These are phyloP conservation scores for Asobara japonica DNA, from an alignment of 1,140 invertebrate species.

Conservation along the genomic window DNA sequence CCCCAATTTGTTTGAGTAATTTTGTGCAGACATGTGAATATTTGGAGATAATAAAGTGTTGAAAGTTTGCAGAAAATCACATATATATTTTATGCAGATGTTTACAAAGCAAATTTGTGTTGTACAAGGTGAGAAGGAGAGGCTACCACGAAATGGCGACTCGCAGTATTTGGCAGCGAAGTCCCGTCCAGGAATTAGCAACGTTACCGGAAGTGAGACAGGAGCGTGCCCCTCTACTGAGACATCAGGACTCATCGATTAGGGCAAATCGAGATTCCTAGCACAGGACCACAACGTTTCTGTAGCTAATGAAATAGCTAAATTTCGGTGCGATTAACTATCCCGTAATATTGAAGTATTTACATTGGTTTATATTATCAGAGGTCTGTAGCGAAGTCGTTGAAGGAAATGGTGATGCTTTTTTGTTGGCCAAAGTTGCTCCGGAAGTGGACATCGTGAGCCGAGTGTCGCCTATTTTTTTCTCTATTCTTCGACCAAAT, in stretches of 20 bases:
- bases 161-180: constrained; percentile 59
- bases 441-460: too few relatives aligned
- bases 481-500: too few relatives aligned
- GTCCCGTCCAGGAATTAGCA: constrained; percentile 61
- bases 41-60: too few relatives aligned
- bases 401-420: neutral
- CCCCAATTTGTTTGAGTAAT: constrained; percentile 3
- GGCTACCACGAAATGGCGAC: constrained; percentile 60
- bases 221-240: constrained; percentile 58
- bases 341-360: neutral
- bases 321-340: constrained; percentile 14
- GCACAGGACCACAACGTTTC: constrained; percentile 41
- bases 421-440: too few relatives aligned
- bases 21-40: too few relatives aligned
- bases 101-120: neutral
- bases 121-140: constrained; percentile 53
- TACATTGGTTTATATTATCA: neutral
- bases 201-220: constrained; percentile 61
- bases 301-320: constrained; percentile 36
- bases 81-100: neutral
- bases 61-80: too few relatives aligned
- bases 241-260: constrained; percentile 61
- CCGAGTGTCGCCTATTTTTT: too few relatives aligned
- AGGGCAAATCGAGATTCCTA: constrained; percentile 51
- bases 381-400: neutral